Conservation (phyloP, 2,113 vertebrate genomes). For the Urocolius indicus region DNA sequence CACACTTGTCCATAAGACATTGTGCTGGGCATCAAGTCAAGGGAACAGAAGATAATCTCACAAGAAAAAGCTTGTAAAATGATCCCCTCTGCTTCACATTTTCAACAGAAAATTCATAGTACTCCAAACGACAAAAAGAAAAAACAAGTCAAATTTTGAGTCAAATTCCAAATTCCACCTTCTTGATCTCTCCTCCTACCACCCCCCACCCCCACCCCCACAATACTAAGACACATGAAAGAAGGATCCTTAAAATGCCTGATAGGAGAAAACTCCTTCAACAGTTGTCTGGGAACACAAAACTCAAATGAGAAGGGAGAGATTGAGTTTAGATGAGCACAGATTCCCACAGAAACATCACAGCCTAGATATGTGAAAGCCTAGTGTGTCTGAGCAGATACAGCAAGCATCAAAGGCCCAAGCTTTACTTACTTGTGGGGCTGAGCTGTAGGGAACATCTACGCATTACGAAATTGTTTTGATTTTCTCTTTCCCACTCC, state of each 20-base stretch:
- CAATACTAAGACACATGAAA: not conserved
- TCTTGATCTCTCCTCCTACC: not conserved
- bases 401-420: not conserved
- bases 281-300: not conserved
- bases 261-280: not conserved
- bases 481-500: constrained; percentile 20
- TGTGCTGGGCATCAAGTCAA: not conserved
- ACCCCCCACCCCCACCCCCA: fast-evolving
- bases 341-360: not conserved
- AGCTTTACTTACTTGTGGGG: not conserved
- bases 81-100: not conserved
- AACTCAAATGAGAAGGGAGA: not conserved
- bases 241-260: not conserved
- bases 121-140: not conserved
- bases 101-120: not conserved
- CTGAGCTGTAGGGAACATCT: not conserved
- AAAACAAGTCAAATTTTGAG: not conserved
- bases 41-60: not conserved
- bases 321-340: not conserved
- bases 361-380: not conserved
- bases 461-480: not conserved
- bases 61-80: not conserved
- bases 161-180: not conserved
- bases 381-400: not conserved
- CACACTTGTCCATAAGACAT: not conserved